Base-by-base conservation (phyloP, 2,113 vertebrate genomes). In the Neogale vison region DNA sequence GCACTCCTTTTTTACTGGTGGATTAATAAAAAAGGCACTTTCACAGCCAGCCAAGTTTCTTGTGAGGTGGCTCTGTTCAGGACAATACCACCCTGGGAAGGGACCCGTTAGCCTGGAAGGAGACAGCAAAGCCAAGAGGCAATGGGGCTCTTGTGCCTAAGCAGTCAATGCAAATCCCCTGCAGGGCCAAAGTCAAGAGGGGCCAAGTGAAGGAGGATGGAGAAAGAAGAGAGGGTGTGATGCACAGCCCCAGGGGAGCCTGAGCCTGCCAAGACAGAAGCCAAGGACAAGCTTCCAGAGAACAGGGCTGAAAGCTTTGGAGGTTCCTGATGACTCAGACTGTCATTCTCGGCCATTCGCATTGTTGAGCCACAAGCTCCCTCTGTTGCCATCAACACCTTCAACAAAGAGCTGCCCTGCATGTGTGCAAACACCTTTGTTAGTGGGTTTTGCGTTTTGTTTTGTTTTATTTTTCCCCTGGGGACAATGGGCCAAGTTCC, bases 161-260 rank as follows among this genome's bases (percentile, higher is more conserved):
- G 69, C 15, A 80, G 29, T 4, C 1, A 7, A 31, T 0, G 0
- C 24, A 74, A 39, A 26, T 50, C 20, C 52, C 2, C 77, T 29
- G 59, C 0, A 7, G 9, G 81, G 24, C 3, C 5, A 1, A 17
- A 14, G 31, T n/a, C 6, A 5, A 21, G 57, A 9, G 24, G 55
- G 20, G 23, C 34, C 15, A 8, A 13, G 34, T 5, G 34, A 74
- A 42, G 42, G 52, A 13, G 12, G 36, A 36, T 39, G 34, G 17
- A 50, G 67, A 14, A 34, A 81, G 80, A 36, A 5, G 42, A 57
- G 26, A 42, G 7, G 34, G 8, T 17, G 1, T 15, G 5, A 18
- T 0, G 1, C 13, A 24, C 5, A 14, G 31, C 55, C 8, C 12
- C 7, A 34, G 50, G 36, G 69, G 47, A 61, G 47, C 45, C 6